phyloP scores from a whole-genome alignment of 1,140 invertebrate genomes.

The Camponotus floridanus region DNA sequence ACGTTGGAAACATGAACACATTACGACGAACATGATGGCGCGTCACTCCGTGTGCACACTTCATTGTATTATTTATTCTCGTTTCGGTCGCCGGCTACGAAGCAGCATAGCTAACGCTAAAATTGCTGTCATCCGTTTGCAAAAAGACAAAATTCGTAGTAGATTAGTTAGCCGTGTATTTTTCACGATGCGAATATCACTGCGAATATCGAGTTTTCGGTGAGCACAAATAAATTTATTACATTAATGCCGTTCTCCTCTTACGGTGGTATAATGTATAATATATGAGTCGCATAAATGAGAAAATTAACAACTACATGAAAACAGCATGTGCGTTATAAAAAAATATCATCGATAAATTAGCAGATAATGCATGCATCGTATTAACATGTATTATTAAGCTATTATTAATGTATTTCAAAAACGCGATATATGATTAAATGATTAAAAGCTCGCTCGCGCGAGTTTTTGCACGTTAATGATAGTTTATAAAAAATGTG shows the following conservation, averaged over 20 bases:
- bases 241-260: background rate
- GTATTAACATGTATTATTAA: constrained; percentile 15
- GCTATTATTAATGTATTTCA: constrained; percentile 34
- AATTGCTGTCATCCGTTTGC: constrained; percentile 1
- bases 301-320: background rate
- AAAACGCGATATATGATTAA: constrained; percentile 39
- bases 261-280: constrained; percentile 6
- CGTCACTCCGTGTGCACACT: constrained; percentile 39
- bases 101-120: background rate
- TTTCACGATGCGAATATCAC: background rate
- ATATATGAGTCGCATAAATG: constrained; percentile 27
- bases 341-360: constrained; percentile 32
- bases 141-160: constrained; percentile 11
- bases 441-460: constrained; percentile 27
- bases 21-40: constrained; percentile 59
- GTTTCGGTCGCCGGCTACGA: constrained; percentile 16
- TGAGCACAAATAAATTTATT: constrained; percentile 29
- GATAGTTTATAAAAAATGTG: constrained; percentile 31
- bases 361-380: background rate
- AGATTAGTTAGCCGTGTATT: constrained; percentile 12
- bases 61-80: constrained; percentile 59
- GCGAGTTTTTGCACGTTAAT: background rate
- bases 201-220: constrained; percentile 25
- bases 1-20: constrained; percentile 59
- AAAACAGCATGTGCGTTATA: constrained; percentile 13